Base-by-base conservation (phyloP, 2,113 vertebrate genomes). In the Oxyura jamaicensis region DNA sequence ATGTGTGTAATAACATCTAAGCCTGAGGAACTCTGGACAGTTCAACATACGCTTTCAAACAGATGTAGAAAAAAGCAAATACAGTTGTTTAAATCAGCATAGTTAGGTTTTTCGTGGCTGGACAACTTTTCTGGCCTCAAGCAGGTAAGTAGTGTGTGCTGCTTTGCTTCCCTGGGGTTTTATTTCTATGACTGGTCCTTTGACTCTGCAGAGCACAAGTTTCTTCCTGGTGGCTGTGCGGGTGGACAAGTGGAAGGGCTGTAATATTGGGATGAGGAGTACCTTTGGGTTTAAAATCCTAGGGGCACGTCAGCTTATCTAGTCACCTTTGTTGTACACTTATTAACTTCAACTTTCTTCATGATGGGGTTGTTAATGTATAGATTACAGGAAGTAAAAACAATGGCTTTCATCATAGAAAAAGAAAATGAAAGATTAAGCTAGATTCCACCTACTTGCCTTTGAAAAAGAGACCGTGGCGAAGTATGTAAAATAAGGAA, bases 241-340 rank as follows among this genome's bases (percentile, higher is more conserved):
- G 65, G 11, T 46, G 39, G 16, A 11, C 25, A 16, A 5, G 4
- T 80, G 20, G 42, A 72, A 83, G 15, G 58, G 8, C 44, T 85
- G 29, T 77, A 67, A 35, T 36, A 33, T 5, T 67, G 31, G 25
- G 8, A 7, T 71, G 33, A 68, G 28, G 39, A 39, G 33, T 55
- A 72, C 13, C 56, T 77, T 20, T 23, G 35, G 28, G 25, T 66
- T 90, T 69, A 56, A 77, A 77, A 55, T 65, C 16, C 3, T 44
- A 41, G 15, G 4, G 39, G 41, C 0, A 0, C 77, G 14, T 31
- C 2, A 20, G 13, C 3, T 82, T 72, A 63, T 0, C 4, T 68
- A 3, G 11, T 83, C 9, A 39, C 36, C 31, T 53, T 14, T 80
- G 52, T 3, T 75, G 20, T 79, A 36, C 6, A 5, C 11, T 90